Evolutionary conservation across 2,888 invertebrate genomes (phyloP), one percentile per base, ranked within the genome.

Genomic region (Orchesellides sinensis): DNA sequence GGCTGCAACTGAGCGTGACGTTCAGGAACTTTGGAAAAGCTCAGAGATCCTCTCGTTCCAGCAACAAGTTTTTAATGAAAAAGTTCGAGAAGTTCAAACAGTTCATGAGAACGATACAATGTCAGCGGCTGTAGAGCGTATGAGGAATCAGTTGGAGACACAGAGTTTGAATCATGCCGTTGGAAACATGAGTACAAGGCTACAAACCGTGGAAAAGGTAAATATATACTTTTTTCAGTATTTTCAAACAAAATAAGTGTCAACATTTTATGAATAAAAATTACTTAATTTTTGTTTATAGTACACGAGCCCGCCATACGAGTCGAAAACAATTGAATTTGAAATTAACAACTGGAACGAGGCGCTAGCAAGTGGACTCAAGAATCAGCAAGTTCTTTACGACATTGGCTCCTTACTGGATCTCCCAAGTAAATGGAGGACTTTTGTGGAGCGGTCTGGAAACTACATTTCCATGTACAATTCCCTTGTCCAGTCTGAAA

Each of bases 1-100:
- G 10, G 49, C 54, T 0, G 66, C n/a, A 27, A 70, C 73, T 2
- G 83, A 85, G 56, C 56, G 79, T 14, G 85, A 85, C 29, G 69
- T 85, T 56, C 73, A 83, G 12, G 85, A 85, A 19, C 40, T 85
- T n/a, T 85, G 85, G 85, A 85, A 85, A 54, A 82, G 79, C 45
- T 82, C 85, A 4, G 85, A 85, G 78, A 85, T 85, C 45, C 72
- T 85, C 0, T 83, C 83, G 0, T 85, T 83, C 40, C 85, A 85
- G 32, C 85, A 85, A 27, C 83, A 83, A 59, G 77, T 70, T 0
- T 82, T 85, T 17, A 79, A 79, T 23, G 79, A 79, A 17, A 79
- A 79, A 27, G 54, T 79, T 14, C 49, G 66, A 3, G 79, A 79
- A 2, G 2, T 79, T 8, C 79, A 79, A 17, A 79, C 70, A 27